Conservation (phyloP, 2,797 vertebrate genomes). For the Etheostoma perlongum region DNA sequence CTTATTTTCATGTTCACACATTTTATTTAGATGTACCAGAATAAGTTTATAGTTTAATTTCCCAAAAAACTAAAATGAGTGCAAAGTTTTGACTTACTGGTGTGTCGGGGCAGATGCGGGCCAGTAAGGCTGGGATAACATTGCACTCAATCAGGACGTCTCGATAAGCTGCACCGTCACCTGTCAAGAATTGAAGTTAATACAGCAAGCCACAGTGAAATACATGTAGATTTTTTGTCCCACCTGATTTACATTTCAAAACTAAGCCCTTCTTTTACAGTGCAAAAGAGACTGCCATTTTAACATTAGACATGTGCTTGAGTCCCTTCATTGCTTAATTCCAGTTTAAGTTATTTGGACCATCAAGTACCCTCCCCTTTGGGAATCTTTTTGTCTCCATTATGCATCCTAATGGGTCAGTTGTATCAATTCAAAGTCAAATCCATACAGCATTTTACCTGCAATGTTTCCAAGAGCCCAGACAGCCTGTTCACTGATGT, state of each 20-base stretch:
- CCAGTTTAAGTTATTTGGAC: no score
- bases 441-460: conserved; percentile 77
- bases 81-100: conserved; percentile 84
- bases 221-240: rapidly evolving
- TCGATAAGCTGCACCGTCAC: conserved; percentile 90
- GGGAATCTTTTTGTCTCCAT: not conserved
- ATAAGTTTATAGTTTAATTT: no score
- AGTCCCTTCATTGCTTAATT: not conserved
- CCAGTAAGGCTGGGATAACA: conserved; percentile 87
- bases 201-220: not conserved
- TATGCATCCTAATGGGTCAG: not conserved
- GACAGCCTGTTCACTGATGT: conserved; percentile 91
- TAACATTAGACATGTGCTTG: not conserved
- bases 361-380: not conserved
- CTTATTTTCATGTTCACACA: no score
- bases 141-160: conserved; percentile 87
- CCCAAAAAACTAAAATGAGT: no score
- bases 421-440: not conserved
- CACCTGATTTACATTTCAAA: not conserved
- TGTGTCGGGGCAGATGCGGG: conserved; percentile 85
- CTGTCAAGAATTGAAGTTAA: conserved; percentile 65
- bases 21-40: no score
- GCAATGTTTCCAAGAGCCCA: conserved; percentile 96
- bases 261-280: not conserved
- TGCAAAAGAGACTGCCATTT: not conserved